Percentiles rank a stretch among this genome's conserved stretches.
These are phyloP conservation scores for Busseola fusca DNA, from an alignment of 2,888 invertebrate species.

Conservation along the genomic window DNA sequence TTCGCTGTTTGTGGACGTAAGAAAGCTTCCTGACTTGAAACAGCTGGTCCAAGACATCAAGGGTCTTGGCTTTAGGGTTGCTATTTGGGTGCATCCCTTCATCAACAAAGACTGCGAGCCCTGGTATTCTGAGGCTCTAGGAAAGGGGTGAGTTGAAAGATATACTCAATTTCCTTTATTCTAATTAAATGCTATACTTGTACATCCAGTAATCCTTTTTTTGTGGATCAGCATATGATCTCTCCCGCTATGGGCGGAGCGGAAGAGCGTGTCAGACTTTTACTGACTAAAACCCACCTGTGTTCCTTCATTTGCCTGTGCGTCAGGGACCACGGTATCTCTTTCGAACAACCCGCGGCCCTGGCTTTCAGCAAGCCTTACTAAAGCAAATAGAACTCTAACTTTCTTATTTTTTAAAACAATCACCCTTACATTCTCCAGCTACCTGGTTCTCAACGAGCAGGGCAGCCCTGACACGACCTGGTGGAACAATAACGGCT, in stretches of 20 bases:
- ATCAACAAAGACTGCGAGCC: constrained; percentile 92
- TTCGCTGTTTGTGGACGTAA: constrained; percentile 91
- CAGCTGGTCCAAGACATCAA: constrained; percentile 90
- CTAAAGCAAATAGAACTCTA: neutral
- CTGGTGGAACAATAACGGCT: constrained; percentile 89
- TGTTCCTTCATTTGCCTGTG: no score
- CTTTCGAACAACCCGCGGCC: no score
- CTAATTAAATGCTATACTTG: neutral
- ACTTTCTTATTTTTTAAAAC: no score
- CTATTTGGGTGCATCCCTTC: constrained; percentile 96
- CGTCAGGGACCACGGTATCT: no score
- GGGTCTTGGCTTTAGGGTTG: constrained; percentile 91
- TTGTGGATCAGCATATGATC: no score
- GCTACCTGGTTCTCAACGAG: constrained; percentile 87
- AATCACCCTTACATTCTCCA: constrained; percentile 56
- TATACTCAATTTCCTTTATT: neutral
- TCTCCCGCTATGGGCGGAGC: no score
- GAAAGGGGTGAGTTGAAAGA: constrained; percentile 84
- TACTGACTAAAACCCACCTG: no score
- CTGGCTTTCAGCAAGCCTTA: neutral
- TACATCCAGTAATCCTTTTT: no score
- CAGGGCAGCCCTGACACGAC: constrained; percentile 82
- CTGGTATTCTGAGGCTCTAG: constrained; percentile 88
- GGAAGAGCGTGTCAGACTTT: no score
- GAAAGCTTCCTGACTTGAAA: constrained; percentile 92